Evolutionary conservation across 2,888 invertebrate genomes (phyloP).

Genomic region (Peribatodes rhomboidaria): DNA sequence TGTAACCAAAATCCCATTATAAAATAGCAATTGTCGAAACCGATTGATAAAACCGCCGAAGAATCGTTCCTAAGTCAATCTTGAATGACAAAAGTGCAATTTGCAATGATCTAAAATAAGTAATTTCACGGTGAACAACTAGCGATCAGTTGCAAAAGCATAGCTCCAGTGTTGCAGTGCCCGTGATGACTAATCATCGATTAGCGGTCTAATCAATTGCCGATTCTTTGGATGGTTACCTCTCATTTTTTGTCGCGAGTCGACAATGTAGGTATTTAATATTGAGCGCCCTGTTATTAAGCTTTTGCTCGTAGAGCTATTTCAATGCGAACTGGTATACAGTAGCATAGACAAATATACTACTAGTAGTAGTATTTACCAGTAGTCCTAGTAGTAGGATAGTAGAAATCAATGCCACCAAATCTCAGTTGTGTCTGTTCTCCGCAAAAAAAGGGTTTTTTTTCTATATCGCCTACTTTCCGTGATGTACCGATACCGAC

Average conservation of each 20-base stretch:
- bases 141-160: conserved; percentile 43
- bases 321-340: too few species aligned
- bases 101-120: conserved; percentile 48
- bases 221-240: conserved; percentile 30
- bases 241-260: conserved; percentile 19
- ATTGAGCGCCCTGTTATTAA: background rate
- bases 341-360: too few species aligned
- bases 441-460: too few species aligned
- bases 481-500: too few species aligned
- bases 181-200: conserved; percentile 31
- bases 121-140: conserved; percentile 57
- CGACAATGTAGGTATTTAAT: background rate
- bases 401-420: too few species aligned
- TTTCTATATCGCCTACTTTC: too few species aligned
- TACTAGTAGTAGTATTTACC: too few species aligned
- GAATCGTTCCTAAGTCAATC: conserved; percentile 33
- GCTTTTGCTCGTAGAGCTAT: too few species aligned
- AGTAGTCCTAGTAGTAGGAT: too few species aligned
- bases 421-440: too few species aligned
- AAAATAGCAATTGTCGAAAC: conserved; percentile 40
- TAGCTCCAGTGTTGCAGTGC: conserved; percentile 35
- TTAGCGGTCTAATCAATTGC: conserved; percentile 34
- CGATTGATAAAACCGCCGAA: conserved; percentile 40
- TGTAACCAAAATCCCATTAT: conserved; percentile 40
- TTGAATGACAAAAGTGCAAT: conserved; percentile 45